Conservation (phyloP, 2,113 vertebrate species). For the Leucopsar rothschildi region DNA sequence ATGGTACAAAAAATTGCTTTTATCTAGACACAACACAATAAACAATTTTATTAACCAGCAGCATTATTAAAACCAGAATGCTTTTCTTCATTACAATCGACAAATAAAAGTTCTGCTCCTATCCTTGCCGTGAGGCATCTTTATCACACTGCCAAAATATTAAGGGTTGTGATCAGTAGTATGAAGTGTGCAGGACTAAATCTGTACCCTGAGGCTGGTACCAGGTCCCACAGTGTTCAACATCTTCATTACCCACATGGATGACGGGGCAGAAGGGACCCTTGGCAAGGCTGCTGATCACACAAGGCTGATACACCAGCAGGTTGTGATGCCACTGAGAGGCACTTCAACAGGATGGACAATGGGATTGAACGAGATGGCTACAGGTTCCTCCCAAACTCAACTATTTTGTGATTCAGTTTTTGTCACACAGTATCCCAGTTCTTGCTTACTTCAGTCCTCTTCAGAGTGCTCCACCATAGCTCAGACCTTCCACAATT, state of each 20-base stretch:
- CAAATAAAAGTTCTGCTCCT: neutral
- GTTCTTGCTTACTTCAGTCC: neutral
- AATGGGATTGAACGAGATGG: neutral
- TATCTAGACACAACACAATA: neutral
- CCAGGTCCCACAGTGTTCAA: neutral
- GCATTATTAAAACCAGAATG: neutral
- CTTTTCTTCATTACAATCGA: neutral
- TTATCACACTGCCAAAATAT: neutral
- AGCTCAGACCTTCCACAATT: neutral
- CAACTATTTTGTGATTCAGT: neutral
- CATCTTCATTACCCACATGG: neutral
- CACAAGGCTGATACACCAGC: neutral
- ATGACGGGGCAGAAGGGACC: neutral
- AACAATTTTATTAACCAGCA: neutral
- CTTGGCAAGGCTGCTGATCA: neutral
- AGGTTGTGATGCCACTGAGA: neutral
- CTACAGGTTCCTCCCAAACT: neutral
- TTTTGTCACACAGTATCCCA: neutral
- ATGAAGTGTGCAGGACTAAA: neutral
- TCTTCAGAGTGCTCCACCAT: neutral
- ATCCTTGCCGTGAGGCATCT: neutral
- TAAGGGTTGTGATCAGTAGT: neutral
- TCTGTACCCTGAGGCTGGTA: no score
- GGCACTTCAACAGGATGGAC: neutral
- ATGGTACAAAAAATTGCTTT: neutral